phyloP scores from a whole-genome alignment of 2,888 invertebrate genomes.

The Drepana falcataria region DNA sequence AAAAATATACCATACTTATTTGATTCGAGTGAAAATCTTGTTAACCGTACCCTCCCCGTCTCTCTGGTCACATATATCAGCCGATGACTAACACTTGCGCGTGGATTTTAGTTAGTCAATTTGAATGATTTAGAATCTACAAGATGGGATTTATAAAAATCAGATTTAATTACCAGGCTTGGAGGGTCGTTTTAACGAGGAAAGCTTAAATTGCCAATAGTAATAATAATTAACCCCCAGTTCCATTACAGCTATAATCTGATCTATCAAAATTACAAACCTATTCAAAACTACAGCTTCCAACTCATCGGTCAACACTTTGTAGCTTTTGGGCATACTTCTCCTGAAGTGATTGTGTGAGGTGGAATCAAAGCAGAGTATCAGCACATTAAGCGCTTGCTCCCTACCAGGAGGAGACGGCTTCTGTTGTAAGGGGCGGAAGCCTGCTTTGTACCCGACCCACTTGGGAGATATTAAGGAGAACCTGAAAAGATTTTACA shows the following conservation, averaged over 20 bases:
- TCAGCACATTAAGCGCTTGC: constrained; percentile 7
- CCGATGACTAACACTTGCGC: too few relatives aligned
- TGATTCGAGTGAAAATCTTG: too few relatives aligned
- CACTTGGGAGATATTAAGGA: constrained; percentile 20
- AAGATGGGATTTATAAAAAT: too few relatives aligned
- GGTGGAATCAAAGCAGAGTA: constrained; percentile 87
- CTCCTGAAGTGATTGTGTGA: constrained; percentile 88
- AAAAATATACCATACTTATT: not conserved
- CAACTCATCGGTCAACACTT: constrained; percentile 80
- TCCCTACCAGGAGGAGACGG: constrained; percentile 6
- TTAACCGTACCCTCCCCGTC: too few relatives aligned
- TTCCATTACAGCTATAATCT: too few relatives aligned
- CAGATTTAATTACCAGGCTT: too few relatives aligned
- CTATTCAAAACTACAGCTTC: constrained; percentile 83
- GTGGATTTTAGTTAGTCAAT: too few relatives aligned
- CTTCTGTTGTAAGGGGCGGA: constrained; percentile 16
- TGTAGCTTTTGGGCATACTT: constrained; percentile 85
- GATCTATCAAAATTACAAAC: constrained; percentile 33
- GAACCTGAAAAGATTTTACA: constrained; percentile 12
- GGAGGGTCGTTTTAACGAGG: too few relatives aligned
- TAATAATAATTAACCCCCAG: too few relatives aligned
- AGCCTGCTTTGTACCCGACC: constrained; percentile 24
- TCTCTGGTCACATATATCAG: too few relatives aligned
- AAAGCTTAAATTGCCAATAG: too few relatives aligned
- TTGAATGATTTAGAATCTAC: not conserved